Evolutionary conservation across 2,888 invertebrate genomes (phyloP).

Genomic region (Andrena camellia): DNA sequence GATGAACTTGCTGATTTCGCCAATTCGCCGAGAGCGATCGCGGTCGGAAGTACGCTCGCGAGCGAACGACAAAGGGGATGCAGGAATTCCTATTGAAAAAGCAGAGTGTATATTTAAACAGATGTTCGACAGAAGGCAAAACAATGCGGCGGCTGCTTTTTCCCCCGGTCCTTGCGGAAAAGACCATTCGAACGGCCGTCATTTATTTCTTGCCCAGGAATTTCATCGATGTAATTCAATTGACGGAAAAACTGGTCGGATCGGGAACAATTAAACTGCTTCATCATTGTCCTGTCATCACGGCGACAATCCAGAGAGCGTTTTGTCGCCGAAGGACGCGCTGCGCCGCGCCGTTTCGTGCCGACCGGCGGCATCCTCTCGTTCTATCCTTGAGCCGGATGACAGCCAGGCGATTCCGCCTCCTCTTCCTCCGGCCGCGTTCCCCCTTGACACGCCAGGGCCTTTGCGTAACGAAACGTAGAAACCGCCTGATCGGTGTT

Average conservation of each 20-base stretch:
- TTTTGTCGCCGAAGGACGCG: conserved; percentile 54
- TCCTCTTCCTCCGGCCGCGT: not conserved
- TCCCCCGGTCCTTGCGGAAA: not conserved
- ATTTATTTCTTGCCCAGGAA: conserved; percentile 48
- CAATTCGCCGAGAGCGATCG: too few relatives aligned
- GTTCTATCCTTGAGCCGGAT: conserved; percentile 26
- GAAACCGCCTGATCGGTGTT: conserved; percentile 53
- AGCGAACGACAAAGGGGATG: not conserved
- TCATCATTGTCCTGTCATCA: conserved; percentile 57
- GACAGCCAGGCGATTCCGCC: conserved; percentile 28
- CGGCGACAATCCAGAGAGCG: conserved; percentile 36
- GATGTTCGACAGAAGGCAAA: conserved; percentile 8
- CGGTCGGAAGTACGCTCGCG: not conserved
- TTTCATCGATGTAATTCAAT: conserved; percentile 54
- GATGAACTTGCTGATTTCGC: conserved; percentile 5
- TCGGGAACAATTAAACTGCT: conserved; percentile 55
- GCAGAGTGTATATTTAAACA: not conserved
- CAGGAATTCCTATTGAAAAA: not conserved
- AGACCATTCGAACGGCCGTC: not conserved
- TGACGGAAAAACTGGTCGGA: conserved; percentile 52
- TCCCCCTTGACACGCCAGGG: conserved; percentile 18
- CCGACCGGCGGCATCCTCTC: conserved; percentile 11
- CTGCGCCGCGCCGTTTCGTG: conserved; percentile 34
- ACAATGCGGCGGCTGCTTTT: not conserved
- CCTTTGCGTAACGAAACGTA: conserved; percentile 68